A percentile compares a stretch with the other conserved stretches of the same genome.
Evolutionary conservation across 2,113 vertebrate species (phyloP).

Genomic region (Sialia sialis): DNA sequence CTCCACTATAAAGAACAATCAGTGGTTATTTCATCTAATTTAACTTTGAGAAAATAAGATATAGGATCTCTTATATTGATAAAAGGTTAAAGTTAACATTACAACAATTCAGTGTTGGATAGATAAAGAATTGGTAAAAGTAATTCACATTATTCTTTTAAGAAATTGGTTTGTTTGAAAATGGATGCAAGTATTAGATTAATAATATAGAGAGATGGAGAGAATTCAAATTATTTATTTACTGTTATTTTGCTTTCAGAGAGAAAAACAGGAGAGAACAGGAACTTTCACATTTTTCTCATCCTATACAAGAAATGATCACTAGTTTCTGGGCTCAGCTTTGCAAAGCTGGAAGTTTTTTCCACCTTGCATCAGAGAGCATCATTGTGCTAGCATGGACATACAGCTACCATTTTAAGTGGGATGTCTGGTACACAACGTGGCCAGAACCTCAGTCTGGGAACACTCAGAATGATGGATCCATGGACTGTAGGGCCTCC

Average conservation of each 20-base stretch:
- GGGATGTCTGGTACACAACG: fast-evolving
- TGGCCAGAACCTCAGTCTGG: not conserved
- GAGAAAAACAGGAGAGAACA: not conserved
- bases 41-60: not conserved
- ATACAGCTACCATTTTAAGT: not conserved
- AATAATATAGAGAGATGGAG: not conserved
- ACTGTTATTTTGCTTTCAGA: not conserved
- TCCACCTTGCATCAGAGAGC: fast-evolving
- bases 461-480: not conserved
- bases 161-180: not conserved
- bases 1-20: not conserved
- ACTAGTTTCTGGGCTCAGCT: not conserved
- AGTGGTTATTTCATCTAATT: not conserved
- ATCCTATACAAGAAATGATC: not conserved
- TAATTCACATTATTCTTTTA: not conserved
- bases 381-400: fast-evolving
- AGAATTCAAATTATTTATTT: not conserved
- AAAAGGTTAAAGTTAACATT: not conserved
- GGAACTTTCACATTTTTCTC: not conserved
- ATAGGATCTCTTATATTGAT: not conserved
- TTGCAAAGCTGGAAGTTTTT: not conserved
- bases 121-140: not conserved
- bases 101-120: not conserved
- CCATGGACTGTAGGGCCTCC: not conserved
- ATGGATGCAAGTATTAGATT: not conserved